These are phyloP conservation scores for Melopsittacus undulatus DNA, from an alignment of 2,797 vertebrate genomes.

Conservation along the genomic window DNA sequence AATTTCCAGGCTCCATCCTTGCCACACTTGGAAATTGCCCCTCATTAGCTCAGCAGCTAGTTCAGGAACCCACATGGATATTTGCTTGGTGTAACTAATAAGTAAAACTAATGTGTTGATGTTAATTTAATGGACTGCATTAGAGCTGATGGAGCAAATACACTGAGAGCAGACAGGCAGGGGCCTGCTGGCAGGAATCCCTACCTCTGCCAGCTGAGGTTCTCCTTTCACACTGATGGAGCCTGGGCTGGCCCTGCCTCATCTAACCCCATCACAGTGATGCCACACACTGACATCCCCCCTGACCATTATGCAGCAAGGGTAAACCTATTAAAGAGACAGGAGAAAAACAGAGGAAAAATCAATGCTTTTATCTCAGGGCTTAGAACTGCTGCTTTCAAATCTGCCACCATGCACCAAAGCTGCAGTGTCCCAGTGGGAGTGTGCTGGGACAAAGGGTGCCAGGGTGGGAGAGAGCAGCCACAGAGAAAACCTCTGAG, in stretches of 20 bases:
- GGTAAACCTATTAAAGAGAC: background rate
- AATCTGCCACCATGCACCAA: background rate
- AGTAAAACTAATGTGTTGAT: background rate
- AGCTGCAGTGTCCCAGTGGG: background rate
- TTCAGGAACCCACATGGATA: background rate
- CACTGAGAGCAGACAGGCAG: fast-evolving
- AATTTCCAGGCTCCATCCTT: background rate
- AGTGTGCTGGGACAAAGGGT: background rate
- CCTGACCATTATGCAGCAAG: background rate
- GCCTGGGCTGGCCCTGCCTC: background rate
- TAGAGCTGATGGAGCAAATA: background rate
- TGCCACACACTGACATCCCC: background rate
- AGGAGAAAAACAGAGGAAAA: background rate
- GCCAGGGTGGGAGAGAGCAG: background rate
- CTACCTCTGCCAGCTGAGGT: background rate
- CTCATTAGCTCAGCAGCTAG: fast-evolving
- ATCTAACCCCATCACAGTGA: fast-evolving
- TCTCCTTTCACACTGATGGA: background rate
- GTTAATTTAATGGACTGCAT: background rate
- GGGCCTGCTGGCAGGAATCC: background rate
- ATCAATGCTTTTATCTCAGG: background rate
- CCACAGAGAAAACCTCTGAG: background rate
- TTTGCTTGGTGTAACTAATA: background rate
- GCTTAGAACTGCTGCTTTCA: background rate
- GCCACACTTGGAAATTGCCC: background rate